Evolutionary conservation across 2,113 vertebrate species (phyloP).

Genomic region (Crotalus horridus): DNA sequence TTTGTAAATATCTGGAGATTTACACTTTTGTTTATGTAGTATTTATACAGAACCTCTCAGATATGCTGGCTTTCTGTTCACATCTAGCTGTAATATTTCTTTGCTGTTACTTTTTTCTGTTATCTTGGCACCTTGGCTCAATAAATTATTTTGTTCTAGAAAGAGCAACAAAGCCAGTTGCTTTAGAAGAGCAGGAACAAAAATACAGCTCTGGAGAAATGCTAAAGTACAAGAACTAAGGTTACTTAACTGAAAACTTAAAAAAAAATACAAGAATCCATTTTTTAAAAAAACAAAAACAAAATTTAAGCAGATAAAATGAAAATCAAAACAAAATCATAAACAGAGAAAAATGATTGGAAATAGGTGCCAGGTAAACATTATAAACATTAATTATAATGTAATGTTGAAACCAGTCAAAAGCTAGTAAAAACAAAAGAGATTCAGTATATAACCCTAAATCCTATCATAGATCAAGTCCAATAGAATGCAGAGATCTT

Average conservation of each 20-base stretch:
- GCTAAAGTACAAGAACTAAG: background rate
- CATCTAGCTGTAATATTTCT: background rate
- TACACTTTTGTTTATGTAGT: background rate
- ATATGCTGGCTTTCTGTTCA: background rate
- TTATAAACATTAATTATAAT: background rate
- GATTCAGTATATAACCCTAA: background rate
- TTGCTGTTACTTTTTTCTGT: background rate
- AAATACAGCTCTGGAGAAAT: background rate
- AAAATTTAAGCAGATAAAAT: background rate
- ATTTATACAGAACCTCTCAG: background rate
- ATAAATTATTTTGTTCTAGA: background rate
- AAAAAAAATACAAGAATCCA: background rate
- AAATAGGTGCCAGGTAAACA: background rate
- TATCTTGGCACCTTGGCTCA: background rate
- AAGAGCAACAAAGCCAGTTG: background rate
- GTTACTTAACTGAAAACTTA: background rate
- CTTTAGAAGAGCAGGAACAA: background rate
- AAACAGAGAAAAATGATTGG: background rate
- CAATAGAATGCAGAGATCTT: background rate
- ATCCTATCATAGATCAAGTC: background rate
- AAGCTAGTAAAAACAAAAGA: background rate
- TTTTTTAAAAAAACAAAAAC: background rate
- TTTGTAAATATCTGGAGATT: background rate
- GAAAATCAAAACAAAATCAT: background rate
- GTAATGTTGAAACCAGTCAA: background rate